Conservation (phyloP, 2,797 vertebrate species). For the Silurus aristotelis region DNA sequence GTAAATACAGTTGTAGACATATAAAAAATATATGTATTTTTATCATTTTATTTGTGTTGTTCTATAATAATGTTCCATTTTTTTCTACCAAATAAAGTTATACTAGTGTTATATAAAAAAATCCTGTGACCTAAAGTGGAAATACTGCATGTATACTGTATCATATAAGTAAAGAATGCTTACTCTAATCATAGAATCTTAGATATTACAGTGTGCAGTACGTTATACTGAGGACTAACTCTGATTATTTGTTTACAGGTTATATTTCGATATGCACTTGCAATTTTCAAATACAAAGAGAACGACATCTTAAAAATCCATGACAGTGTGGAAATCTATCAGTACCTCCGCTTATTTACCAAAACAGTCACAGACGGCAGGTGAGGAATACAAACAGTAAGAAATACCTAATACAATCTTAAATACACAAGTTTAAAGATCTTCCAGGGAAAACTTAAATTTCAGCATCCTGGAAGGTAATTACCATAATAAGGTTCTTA, state of each 20-base stretch:
- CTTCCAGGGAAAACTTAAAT: background rate
- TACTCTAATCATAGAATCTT: background rate
- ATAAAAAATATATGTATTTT: background rate
- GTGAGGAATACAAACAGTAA: slow-evolving; percentile 65
- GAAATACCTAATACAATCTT: background rate
- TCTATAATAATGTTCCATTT: background rate
- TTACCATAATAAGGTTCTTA: background rate
- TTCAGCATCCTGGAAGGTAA: background rate
- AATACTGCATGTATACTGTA: background rate
- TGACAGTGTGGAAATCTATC: slow-evolving; percentile 86
- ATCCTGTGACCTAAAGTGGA: background rate
- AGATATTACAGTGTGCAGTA: background rate
- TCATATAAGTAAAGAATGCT: background rate
- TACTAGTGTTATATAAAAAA: background rate
- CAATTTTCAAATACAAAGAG: slow-evolving; percentile 94
- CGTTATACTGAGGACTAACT: background rate
- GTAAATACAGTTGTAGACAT: background rate
- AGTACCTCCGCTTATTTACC: slow-evolving; percentile 90
- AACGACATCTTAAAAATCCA: slow-evolving; percentile 87
- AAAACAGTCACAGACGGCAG: slow-evolving; percentile 86
- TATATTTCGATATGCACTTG: slow-evolving; percentile 90
- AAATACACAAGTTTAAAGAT: background rate
- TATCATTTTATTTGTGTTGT: background rate
- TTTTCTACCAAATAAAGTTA: background rate
- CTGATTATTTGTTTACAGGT: slow-evolving; percentile 73